phyloP scores from a whole-genome alignment of 1,140 invertebrate species.

The Luehdorfia chinensis region DNA sequence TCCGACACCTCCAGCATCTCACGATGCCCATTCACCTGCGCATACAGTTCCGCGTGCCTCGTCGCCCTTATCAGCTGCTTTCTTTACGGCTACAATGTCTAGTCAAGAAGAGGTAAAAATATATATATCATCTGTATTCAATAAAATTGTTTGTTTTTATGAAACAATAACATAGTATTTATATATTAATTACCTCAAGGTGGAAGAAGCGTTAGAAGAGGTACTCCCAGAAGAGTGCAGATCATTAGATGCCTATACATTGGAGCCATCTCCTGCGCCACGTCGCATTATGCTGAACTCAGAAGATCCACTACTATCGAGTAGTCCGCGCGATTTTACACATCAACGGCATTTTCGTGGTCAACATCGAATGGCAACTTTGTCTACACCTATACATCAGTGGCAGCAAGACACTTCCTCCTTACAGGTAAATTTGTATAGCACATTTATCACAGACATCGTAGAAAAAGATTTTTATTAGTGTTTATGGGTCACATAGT shows the following conservation, averaged over 20 bases:
- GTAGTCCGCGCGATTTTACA: slow-evolving; percentile 87
- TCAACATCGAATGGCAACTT: slow-evolving; percentile 59
- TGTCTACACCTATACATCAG: slow-evolving; percentile 42
- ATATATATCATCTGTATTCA: not conserved
- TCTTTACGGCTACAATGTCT: slow-evolving; percentile 91
- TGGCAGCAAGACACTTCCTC: slow-evolving; percentile 62
- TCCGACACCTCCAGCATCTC: slow-evolving; percentile 89
- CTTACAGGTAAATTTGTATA: slow-evolving; percentile 44
- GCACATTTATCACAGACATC: no score
- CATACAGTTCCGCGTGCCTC: slow-evolving; percentile 68
- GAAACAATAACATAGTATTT: not conserved
- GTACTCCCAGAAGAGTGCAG: slow-evolving; percentile 86
- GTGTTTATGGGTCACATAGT: no score
- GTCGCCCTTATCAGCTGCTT: slow-evolving; percentile 85
- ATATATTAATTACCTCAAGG: slow-evolving; percentile 46
- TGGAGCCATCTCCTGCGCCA: slow-evolving; percentile 81
- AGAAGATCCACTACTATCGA: slow-evolving; percentile 88
- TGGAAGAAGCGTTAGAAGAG: slow-evolving; percentile 88
- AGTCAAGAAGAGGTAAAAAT: slow-evolving; percentile 83
- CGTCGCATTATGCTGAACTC: slow-evolving; percentile 86
- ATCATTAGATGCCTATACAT: slow-evolving; percentile 80
- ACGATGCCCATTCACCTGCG: slow-evolving; percentile 84
- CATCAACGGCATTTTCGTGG: slow-evolving; percentile 80
- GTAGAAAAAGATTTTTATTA: no score
- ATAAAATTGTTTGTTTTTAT: not conserved